phyloP scores from a whole-genome alignment of 2,797 vertebrate genomes.

The Liasis olivaceus region DNA sequence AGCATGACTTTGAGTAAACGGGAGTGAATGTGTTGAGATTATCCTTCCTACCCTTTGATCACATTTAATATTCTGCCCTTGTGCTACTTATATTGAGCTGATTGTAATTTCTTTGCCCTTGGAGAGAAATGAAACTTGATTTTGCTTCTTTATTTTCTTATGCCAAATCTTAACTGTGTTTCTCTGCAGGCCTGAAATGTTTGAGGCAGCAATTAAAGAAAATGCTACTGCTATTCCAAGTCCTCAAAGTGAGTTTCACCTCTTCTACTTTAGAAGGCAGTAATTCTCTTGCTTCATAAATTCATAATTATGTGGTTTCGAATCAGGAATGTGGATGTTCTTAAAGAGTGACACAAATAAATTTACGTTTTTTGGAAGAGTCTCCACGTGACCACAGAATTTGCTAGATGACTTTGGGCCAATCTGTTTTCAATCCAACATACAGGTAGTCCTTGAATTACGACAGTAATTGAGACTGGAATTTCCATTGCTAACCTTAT shows the following conservation, averaged over 20 bases:
- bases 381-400: neutral
- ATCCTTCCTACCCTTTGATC: neutral
- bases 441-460: neutral
- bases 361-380: neutral
- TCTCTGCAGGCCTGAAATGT: constrained; percentile 74
- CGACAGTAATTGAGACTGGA: neutral
- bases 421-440: neutral
- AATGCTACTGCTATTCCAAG: constrained; percentile 57
- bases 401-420: neutral
- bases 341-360: neutral
- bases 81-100: neutral
- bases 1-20: neutral
- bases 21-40: too few species aligned
- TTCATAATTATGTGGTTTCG: neutral
- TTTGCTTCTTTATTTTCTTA: neutral
- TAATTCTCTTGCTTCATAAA: neutral
- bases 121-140: neutral
- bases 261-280: neutral
- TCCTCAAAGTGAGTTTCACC: constrained; percentile 73
- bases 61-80: neutral
- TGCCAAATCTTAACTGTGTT: constrained; percentile 50
- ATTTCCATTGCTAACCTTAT: neutral
- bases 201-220: constrained; percentile 77
- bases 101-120: constrained; percentile 2
- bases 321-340: neutral